Base-by-base conservation (phyloP, 2,888 invertebrate genomes). In the Plusia festucae region DNA sequence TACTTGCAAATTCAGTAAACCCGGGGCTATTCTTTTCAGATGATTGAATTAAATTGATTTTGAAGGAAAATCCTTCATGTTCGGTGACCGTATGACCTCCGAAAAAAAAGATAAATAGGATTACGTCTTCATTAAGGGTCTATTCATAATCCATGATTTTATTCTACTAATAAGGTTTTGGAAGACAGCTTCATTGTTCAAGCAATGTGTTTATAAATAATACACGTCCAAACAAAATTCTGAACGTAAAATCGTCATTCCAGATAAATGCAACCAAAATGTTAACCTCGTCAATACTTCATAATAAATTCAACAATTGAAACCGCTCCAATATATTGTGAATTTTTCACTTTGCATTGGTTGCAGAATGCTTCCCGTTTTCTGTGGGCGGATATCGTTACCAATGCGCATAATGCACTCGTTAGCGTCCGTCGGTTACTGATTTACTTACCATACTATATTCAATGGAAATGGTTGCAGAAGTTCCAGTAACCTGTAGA, bases 341-440 rank as follows among this genome's bases (percentile, higher is more conserved):
- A 44, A 58, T 34, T 61, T 56, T 60, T 54, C 24, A 34, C 52
- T 56, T 53, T 27, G 53, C 61, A 63, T 57, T 34, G 52, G n/a
- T 71, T 81, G 70, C 79, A 77, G 81, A 79, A 81, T 81, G 66
- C 60, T 57, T 53, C 65, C 59, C 63, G 65, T 73, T 54, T 53
- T 32, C 60, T 34, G 77, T 79, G 78, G 78, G 82, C 77, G 81
- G 80, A 79, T 82, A 76, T 79, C 71, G 76, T 73, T 75, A 73
- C 74, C 74, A 82, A 78, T 82, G 79, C 73, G 73, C 74, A 78
- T 79, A 81, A 79, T 80, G 80, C 67, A 59, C 72, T 81, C 76
- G 81, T 82, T 81, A 79, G 71, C 59, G 56, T 32, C 55, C 68
- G 63, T 71, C 65, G 57, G 70, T 74, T 77, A 68, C 77, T 76